Percentiles rank a stretch among this genome's conserved stretches.
These are phyloP conservation scores for Agrypnus murinus DNA, from an alignment of 2,888 invertebrate genomes.

Conservation along the genomic window DNA sequence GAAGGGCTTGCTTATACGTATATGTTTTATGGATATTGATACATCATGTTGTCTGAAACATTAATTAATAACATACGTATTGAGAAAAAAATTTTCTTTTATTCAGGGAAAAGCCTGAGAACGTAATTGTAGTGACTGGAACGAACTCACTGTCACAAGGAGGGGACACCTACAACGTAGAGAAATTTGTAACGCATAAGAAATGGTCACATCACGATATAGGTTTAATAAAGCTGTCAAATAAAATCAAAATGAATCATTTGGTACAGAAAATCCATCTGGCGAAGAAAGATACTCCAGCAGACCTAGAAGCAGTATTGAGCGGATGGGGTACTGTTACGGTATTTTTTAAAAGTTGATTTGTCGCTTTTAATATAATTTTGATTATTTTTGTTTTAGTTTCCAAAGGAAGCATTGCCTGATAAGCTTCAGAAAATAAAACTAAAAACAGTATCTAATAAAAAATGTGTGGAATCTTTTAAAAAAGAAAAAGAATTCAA, in stretches of 20 bases:
- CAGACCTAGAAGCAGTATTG: conserved; percentile 73
- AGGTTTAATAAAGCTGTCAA: conserved; percentile 77
- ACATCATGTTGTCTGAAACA: too few relatives aligned
- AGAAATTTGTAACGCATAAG: conserved; percentile 71
- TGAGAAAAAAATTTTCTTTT: not conserved
- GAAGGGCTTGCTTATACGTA: too few relatives aligned
- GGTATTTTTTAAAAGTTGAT: conserved; percentile 57
- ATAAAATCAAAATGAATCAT: conserved; percentile 73
- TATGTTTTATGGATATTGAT: too few relatives aligned
- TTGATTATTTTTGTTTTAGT: conserved; percentile 33
- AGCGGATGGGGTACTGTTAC: conserved; percentile 79
- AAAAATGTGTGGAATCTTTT: conserved; percentile 64
- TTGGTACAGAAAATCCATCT: conserved; percentile 75
- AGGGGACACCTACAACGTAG: conserved; percentile 70
- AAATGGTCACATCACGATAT: conserved; percentile 77
- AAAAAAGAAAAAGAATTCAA: too few relatives aligned
- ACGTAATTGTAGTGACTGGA: conserved; percentile 71
- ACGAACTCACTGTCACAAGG: conserved; percentile 72
- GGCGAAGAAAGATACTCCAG: conserved; percentile 73
- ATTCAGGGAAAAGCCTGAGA: conserved; percentile 21
- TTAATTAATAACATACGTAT: not conserved
- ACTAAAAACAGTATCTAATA: conserved; percentile 72
- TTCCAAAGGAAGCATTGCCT: conserved; percentile 60
- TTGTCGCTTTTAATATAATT: not conserved
- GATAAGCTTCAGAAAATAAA: conserved; percentile 74